Evolutionary conservation across 2,888 invertebrate species (phyloP), one percentile per base, ranked within the genome.

Genomic region (Phaonia tiefii): DNA sequence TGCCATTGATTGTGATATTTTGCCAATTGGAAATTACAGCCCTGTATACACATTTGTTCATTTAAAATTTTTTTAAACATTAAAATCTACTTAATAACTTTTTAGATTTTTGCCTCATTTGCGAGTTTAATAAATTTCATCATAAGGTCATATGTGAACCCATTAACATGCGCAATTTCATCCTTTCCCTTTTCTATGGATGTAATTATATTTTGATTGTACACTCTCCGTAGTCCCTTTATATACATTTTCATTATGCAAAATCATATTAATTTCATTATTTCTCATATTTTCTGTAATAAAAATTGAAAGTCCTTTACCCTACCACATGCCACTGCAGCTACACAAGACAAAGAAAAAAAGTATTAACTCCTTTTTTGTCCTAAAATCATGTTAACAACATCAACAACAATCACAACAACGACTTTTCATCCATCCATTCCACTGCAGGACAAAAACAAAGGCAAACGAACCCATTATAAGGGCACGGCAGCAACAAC

Each of bases 401-500:
- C 49, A 20, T 1, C 49, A 49, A 25, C 31, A 31, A 3, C 31
- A 31, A 31, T 31, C 31, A 31, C 31, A 31, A 31, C 22, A 25
- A n/a, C n/a, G n/a, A n/a, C n/a, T n/a, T n/a, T 13, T 10, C 54
- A 54, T 22, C 25, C 54, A 49, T 1, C 20, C 49, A 49, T 49
- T 20, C 20, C 1, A 4, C 20, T 2, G 49, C 49, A 54, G 54
- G 25, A 25, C 54, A 13, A 13, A 54, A 22, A 54, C 17, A 49
- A 54, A 25, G 54, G 25, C 11, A 54, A 54, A 54, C 54, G 51
- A 54, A 22, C 54, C 54, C 54, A 54, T 54, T 54, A 25, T 54
- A 54, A 10, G 13, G 54, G 3, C 54, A 10, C 8, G 54, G 25
- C 2, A 13, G 51, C 2, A 54, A 25, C 22, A 54, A 25, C 4